Evolutionary conservation across 2,888 invertebrate genomes (phyloP).

Genomic region (Drosophila mercatorum): DNA sequence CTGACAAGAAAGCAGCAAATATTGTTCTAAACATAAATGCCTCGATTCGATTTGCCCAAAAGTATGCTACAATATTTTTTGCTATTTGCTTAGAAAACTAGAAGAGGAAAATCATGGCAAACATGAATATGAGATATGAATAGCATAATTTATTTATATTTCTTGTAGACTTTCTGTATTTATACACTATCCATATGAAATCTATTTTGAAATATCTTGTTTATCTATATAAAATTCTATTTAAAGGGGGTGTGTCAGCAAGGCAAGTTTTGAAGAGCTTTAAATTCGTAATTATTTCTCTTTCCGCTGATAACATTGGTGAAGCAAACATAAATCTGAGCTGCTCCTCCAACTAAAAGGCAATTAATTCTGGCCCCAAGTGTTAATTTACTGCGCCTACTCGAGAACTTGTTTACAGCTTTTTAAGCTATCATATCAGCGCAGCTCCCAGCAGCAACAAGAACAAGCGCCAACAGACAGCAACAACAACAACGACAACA

Average conservation of each 20-base stretch:
- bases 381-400: constrained; percentile 67
- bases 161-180: background rate
- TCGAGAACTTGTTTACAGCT: constrained; percentile 70
- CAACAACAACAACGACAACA: constrained; percentile 38
- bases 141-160: constrained; percentile 1
- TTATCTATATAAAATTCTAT: background rate
- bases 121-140: background rate
- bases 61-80: constrained; percentile 33
- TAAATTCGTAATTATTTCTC: background rate
- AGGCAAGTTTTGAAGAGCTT: background rate
- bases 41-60: constrained; percentile 18
- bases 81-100: background rate
- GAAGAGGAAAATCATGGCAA: background rate
- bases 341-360: background rate
- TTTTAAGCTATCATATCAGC: constrained; percentile 70
- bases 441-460: constrained; percentile 38
- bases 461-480: constrained; percentile 17
- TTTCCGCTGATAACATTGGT: background rate
- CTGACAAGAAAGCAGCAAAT: too few species aligned
- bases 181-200: background rate
- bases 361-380: constrained; percentile 33
- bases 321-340: background rate
- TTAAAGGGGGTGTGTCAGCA: background rate
- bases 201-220: background rate
- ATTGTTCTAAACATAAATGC: background rate